Evolutionary conservation across 2,797 vertebrate species (phyloP).

Genomic region (Nothura maculosa): DNA sequence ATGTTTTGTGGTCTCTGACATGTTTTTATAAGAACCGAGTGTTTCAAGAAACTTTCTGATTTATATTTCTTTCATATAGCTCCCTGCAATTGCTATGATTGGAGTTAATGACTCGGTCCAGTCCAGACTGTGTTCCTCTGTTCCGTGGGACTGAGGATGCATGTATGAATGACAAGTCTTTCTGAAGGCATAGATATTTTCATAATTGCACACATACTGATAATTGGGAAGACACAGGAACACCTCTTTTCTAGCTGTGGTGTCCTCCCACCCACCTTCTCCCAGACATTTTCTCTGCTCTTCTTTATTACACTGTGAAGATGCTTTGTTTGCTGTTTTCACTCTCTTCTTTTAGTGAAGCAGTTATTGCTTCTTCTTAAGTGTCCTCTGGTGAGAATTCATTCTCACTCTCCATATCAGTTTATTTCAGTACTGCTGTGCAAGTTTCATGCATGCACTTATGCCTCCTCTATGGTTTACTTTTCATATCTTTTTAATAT

Average conservation of each 20-base stretch:
- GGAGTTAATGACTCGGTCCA: not conserved
- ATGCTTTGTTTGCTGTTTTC: not conserved
- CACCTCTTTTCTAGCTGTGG: not conserved
- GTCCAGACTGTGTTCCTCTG: not conserved
- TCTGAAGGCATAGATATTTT: not conserved
- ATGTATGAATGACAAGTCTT: not conserved
- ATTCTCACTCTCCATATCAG: not conserved
- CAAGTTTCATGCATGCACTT: not conserved
- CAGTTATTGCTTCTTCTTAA: not conserved
- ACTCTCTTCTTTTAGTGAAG: not conserved
- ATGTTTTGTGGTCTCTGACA: not conserved
- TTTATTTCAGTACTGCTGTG: not conserved
- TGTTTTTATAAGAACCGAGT: not conserved
- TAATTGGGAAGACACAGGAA: not conserved
- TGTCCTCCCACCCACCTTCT: not conserved
- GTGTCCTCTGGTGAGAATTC: not conserved
- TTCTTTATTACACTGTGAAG: not conserved
- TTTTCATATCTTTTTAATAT: not conserved
- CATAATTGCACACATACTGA: accelerated
- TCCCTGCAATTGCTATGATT: not conserved
- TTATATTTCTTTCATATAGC: not conserved
- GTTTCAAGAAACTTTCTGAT: slow-evolving; percentile 2
- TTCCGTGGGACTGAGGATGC: not conserved
- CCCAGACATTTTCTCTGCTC: not conserved
- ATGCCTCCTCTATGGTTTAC: not conserved